A percentile compares a stretch with the other conserved stretches of the same genome.
Conservation (phyloP, 1,140 invertebrate genomes). For the Atta texana region DNA sequence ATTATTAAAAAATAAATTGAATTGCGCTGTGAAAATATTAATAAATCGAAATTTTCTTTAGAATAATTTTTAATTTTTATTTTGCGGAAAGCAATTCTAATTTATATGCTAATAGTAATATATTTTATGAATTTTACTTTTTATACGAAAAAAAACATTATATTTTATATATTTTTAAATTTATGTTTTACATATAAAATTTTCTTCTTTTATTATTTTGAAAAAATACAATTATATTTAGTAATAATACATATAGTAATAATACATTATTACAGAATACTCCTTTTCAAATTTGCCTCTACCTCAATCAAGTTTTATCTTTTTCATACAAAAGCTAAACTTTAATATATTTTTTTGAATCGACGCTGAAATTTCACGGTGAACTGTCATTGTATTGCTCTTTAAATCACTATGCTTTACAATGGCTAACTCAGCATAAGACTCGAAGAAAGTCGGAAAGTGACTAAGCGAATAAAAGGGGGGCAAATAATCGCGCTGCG, state of each 20-base stretch:
- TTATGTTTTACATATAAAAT: background rate
- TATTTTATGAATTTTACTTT: background rate
- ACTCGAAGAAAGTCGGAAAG: slow-evolving; percentile 56
- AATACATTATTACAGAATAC: background rate
- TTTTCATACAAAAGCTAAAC: background rate
- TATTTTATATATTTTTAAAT: background rate
- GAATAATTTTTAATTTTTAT: background rate
- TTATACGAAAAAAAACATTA: background rate
- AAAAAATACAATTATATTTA: slow-evolving; percentile 13
- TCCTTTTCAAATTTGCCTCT: background rate
- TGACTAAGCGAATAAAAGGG: slow-evolving; percentile 51
- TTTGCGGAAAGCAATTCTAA: background rate
- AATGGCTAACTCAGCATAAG: background rate
- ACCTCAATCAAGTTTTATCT: background rate
- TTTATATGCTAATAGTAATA: background rate
- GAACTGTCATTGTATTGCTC: background rate
- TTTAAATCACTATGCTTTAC: background rate
- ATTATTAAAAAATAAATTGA: background rate
- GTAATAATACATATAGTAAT: background rate
- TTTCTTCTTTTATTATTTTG: slow-evolving; percentile 1
- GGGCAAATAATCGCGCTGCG: slow-evolving; percentile 38
- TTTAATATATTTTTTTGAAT: background rate
- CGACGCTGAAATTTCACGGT: background rate
- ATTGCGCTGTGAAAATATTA: background rate
- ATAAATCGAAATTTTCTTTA: background rate